phyloP scores from a whole-genome alignment of 2,113 vertebrate genomes.

The Myodes glareolus region DNA sequence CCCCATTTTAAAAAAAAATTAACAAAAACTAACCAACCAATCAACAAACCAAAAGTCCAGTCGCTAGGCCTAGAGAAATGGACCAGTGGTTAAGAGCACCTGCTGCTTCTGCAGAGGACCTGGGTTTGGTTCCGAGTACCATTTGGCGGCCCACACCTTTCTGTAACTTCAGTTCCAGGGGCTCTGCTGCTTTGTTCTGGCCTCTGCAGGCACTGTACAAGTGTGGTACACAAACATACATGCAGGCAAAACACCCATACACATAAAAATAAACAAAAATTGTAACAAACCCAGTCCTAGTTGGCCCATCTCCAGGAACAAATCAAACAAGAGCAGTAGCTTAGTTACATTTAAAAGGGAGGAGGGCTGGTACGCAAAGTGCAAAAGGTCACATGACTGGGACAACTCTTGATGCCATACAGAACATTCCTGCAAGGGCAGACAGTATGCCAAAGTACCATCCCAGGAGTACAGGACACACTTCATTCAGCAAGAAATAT shows the following conservation, averaged over 20 bases:
- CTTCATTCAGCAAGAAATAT: background rate
- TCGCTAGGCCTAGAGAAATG: background rate
- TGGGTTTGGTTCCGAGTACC: background rate
- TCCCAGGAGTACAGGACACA: background rate
- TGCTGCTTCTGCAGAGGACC: background rate
- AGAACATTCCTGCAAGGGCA: background rate
- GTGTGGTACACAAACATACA: background rate
- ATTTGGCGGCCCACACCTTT: background rate
- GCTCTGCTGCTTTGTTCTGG: background rate
- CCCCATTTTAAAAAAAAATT: background rate
- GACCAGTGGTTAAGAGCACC: background rate
- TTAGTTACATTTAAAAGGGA: conserved; percentile 16
- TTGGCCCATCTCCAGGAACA: background rate
- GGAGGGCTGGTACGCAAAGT: background rate
- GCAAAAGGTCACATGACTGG: background rate
- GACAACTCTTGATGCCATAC: background rate
- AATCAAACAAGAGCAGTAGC: background rate
- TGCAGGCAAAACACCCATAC: background rate
- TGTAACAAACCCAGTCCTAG: background rate
- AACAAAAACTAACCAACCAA: background rate
- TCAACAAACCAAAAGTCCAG: background rate
- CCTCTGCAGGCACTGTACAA: background rate
- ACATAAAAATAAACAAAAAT: background rate
- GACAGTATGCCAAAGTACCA: background rate
- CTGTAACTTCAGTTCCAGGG: background rate